phyloP scores from a whole-genome alignment of 2,797 vertebrate genomes.

The Argya squamiceps region DNA sequence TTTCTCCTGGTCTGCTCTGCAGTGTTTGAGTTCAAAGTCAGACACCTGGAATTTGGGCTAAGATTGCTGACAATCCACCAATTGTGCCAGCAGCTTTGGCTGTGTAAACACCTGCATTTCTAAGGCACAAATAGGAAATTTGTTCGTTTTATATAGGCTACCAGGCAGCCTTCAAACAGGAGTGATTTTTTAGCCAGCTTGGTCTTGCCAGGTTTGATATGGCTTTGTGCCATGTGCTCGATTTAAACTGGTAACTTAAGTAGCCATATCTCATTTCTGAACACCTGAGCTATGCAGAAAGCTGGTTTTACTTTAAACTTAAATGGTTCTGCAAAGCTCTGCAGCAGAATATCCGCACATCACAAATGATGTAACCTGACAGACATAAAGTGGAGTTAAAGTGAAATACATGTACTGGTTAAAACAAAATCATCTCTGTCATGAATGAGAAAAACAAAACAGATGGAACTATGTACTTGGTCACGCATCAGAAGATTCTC shows the following conservation, averaged over 20 bases:
- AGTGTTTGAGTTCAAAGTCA: not conserved
- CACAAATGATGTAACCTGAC: conserved; percentile 71
- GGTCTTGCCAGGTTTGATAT: conserved; percentile 7
- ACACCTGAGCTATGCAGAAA: conserved; percentile 51
- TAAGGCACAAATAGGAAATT: not conserved
- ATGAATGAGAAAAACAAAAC: conserved; percentile 72
- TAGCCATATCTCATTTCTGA: not conserved
- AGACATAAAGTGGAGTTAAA: conserved; percentile 71
- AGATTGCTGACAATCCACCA: not conserved
- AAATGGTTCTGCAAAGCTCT: conserved; percentile 16
- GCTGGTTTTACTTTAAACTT: conserved; percentile 67
- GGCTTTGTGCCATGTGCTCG: not conserved
- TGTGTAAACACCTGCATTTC: conserved; percentile 10
- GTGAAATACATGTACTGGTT: conserved; percentile 64
- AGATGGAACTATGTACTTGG: conserved; percentile 68
- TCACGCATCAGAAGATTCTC: conserved; percentile 72
- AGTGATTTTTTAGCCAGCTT: not conserved
- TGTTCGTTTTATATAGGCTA: not conserved
- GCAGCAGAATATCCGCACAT: conserved; percentile 20
- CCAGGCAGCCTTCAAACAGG: not conserved
- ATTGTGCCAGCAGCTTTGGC: not conserved
- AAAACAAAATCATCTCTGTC: conserved; percentile 71
- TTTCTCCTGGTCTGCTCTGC: not conserved
- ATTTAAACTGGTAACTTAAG: conserved; percentile 25
- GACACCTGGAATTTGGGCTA: not conserved